phyloP scores from a whole-genome alignment of 2,113 vertebrate species.

The Hemichromis elongatus region DNA sequence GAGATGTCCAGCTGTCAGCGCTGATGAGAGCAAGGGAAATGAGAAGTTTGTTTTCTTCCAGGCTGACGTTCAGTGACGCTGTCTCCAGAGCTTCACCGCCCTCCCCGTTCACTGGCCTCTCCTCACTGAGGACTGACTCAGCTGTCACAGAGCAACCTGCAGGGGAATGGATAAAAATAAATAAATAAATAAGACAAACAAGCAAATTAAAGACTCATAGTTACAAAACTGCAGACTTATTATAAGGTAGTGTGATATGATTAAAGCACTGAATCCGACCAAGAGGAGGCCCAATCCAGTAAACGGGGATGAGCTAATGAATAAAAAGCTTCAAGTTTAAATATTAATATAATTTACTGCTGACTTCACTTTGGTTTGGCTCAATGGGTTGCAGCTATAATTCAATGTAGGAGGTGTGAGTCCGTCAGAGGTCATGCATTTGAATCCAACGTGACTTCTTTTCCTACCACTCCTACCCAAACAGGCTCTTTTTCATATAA shows the following conservation, averaged over 20 bases:
- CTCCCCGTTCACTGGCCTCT: neutral
- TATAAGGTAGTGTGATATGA: neutral
- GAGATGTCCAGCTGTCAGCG: neutral
- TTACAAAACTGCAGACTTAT: neutral
- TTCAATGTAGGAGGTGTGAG: neutral
- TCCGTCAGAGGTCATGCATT: slow-evolving; percentile 10
- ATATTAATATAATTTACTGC: neutral
- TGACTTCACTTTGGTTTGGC: neutral
- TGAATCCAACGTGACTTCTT: neutral
- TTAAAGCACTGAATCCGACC: neutral
- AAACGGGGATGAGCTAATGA: neutral
- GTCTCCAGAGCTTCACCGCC: neutral
- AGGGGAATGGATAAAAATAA: neutral
- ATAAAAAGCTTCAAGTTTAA: neutral
- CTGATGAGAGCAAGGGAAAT: neutral
- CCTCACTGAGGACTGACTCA: neutral
- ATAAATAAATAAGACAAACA: neutral
- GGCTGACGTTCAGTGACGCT: neutral
- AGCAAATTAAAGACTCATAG: neutral
- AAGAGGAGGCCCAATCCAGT: neutral
- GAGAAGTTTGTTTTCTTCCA: slow-evolving; percentile 21
- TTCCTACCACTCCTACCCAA: neutral
- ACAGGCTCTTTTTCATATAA: neutral
- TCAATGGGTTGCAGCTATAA: neutral
- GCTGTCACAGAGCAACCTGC: slow-evolving; percentile 30